A percentile compares a stretch with the other conserved stretches of the same genome.
phyloP scores from a whole-genome alignment of 2,797 vertebrate genomes.

The Podarcis siculus region DNA sequence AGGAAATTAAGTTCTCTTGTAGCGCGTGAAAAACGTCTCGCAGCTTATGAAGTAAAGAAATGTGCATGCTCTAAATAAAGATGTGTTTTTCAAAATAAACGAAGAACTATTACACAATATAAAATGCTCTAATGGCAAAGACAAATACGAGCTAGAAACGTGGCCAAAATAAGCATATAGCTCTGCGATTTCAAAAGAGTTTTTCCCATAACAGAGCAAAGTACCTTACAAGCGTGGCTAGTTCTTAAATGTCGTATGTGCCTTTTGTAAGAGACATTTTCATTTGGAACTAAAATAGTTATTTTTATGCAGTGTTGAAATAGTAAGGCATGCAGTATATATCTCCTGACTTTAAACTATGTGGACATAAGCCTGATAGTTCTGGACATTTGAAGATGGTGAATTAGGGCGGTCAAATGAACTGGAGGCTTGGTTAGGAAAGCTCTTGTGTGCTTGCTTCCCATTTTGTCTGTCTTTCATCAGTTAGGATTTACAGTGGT shows the following conservation, averaged over 20 bases:
- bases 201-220: slow-evolving; percentile 47
- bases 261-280: slow-evolving; percentile 16
- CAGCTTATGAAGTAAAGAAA: slow-evolving; percentile 38
- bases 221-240: slow-evolving; percentile 39
- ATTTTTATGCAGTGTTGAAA: slow-evolving; percentile 43
- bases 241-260: slow-evolving; percentile 24
- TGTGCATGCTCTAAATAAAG: slow-evolving; percentile 38
- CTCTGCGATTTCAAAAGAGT: slow-evolving; percentile 43
- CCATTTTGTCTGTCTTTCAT: not conserved
- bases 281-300: not conserved
- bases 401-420: not conserved
- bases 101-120: slow-evolving; percentile 27
- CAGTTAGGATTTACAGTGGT: not conserved
- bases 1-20: slow-evolving; percentile 55
- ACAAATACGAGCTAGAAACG: not conserved
- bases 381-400: not conserved
- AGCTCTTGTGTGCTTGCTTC: not conserved
- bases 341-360: not conserved
- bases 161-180: slow-evolving; percentile 8
- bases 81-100: not conserved
- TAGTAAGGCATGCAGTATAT: not conserved
- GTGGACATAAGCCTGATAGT: not conserved
- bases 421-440: not conserved
- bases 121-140: slow-evolving; percentile 34
- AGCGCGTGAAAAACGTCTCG: slow-evolving; percentile 30